Evolutionary conservation across 2,888 invertebrate species (phyloP).

Genomic region (Agrilus mali): DNA sequence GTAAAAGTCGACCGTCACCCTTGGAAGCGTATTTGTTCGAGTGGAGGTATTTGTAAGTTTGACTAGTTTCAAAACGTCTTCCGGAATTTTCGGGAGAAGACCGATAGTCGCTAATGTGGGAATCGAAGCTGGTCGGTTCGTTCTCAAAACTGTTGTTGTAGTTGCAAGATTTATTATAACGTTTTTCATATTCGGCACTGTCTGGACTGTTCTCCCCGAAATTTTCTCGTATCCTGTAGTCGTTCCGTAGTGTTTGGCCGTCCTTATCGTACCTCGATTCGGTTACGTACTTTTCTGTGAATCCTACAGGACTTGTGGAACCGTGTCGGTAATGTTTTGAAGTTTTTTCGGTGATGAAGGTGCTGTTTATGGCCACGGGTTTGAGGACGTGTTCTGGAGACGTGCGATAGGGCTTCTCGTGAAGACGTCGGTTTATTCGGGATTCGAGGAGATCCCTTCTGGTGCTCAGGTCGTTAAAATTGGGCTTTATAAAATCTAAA

Average conservation of each 20-base stretch:
- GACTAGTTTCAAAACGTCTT: conserved; percentile 26
- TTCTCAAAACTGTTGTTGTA: conserved; percentile 27
- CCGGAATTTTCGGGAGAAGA: conserved; percentile 43
- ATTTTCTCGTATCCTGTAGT: conserved; percentile 34
- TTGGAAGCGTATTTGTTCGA: conserved; percentile 19
- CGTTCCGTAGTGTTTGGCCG: conserved; percentile 31
- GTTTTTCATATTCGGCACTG: conserved; percentile 18
- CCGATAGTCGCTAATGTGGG: conserved; percentile 44
- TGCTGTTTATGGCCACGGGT: conserved; percentile 25
- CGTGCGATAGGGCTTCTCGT: conserved; percentile 30
- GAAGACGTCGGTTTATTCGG: conserved; percentile 48
- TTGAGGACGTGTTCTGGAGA: conserved; percentile 33
- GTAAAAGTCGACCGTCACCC: conserved; percentile 19
- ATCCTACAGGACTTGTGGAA: conserved; percentile 39
- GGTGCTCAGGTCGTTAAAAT: conserved; percentile 48
- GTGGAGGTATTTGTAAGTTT: conserved; percentile 18
- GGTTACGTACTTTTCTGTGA: conserved; percentile 38
- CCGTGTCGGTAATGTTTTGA: conserved; percentile 44
- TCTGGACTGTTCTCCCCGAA: conserved; percentile 24
- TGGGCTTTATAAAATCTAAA: conserved; percentile 14
- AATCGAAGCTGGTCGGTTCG: conserved; percentile 58
- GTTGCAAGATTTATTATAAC: conserved; percentile 23
- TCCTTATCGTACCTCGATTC: conserved; percentile 41
- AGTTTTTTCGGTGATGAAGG: conserved; percentile 42
- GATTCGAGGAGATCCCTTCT: conserved; percentile 65